Base-by-base conservation (phyloP, 2,113 vertebrate genomes). In the Noctilio leporinus region DNA sequence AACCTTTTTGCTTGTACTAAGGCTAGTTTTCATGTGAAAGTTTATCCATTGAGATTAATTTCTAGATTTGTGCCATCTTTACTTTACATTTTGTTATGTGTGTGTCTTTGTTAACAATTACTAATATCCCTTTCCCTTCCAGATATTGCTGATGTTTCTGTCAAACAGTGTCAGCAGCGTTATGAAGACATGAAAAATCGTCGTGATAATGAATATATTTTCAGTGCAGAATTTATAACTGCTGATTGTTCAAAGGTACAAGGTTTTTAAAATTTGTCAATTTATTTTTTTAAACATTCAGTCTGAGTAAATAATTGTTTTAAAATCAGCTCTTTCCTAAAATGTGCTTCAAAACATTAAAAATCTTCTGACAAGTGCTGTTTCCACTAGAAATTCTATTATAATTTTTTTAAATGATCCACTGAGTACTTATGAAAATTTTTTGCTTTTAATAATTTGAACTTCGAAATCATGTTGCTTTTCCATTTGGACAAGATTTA, bases 91-190 rank as follows among this genome's bases (percentile, higher is more conserved):
- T 64, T 81, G n/a, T 45, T 80, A 2, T 62, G 33, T 89, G 33
- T 92, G 20, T 2, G 16, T 82, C 38, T 86, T 49, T 76, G 22
- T 75, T 73, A 81, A 84, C n/a, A 20, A 10, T 77, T 49, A 59
- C 53, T 86, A 69, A 64, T 0, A 49, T 20, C 12, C 7, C 64
- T 81, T 14, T 53, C 47, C 22, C 33, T 89, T 93, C 0, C 85
- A 99, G 99, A 99, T 98, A 99, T 99, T 5, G 99, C 99, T 1
- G 99, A 96, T 2, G 98, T 99, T 95, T 99, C 99, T 2, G 98
- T 99, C 96, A 99, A 99, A 0, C 99, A 99, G 90, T 99, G 99
- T 98, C 98, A 98, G 92, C 99, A 99, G 95, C 99, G 99, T 0
- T 99, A 99, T 0, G 98, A 98, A 10, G 99, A 99, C 85, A 99